These are phyloP conservation scores for Philereme transversata DNA, from an alignment of 2,888 invertebrate genomes.

Conservation along the genomic window DNA sequence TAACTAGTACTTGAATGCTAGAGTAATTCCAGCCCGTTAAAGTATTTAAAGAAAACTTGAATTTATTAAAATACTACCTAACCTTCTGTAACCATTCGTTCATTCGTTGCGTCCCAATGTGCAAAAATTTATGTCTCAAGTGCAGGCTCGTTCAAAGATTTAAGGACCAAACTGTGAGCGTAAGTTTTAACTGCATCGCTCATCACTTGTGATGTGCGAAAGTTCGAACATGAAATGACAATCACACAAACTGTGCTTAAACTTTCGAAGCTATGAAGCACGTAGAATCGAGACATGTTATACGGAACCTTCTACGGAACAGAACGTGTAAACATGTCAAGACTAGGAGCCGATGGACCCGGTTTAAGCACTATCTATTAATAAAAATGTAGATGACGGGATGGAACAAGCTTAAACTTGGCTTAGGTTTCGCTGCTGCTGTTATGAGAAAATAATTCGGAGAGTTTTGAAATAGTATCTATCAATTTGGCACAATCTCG, in stretches of 20 bases:
- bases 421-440: slow-evolving; percentile 7
- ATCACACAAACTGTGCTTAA: slow-evolving; percentile 40
- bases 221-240: slow-evolving; percentile 38
- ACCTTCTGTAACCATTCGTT: no score
- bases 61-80: no score
- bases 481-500: no score
- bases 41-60: no score
- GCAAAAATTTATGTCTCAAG: no score
- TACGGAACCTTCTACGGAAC: slow-evolving; percentile 15
- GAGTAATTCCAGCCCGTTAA: no score
- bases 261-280: slow-evolving; percentile 41
- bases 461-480: no score
- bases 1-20: no score
- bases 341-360: slow-evolving; percentile 4
- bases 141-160: slow-evolving; percentile 15
- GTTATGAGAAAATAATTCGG: not conserved
- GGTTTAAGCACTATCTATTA: slow-evolving; percentile 17
- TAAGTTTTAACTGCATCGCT: slow-evolving; percentile 10
- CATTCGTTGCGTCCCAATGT: no score
- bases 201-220: slow-evolving; percentile 15
- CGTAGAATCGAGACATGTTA: slow-evolving; percentile 21
- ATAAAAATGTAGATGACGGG: slow-evolving; percentile 21
- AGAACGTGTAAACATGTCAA: slow-evolving; percentile 11
- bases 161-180: slow-evolving; percentile 3
- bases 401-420: slow-evolving; percentile 9